These are phyloP conservation scores for Pelodiscus sinensis DNA, from an alignment of 2,113 vertebrate genomes.

Conservation along the genomic window DNA sequence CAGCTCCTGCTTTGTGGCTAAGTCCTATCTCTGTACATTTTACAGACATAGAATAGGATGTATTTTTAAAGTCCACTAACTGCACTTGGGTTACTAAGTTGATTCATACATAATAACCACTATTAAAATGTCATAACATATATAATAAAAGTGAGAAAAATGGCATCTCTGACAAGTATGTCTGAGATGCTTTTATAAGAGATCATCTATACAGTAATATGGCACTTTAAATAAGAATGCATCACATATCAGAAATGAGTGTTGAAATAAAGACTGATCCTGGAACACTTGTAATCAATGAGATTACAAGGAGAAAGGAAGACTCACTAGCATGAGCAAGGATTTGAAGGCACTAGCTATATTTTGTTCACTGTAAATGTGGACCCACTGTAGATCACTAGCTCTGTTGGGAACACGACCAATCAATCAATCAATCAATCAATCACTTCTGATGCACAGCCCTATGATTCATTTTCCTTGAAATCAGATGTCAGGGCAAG, in stretches of 20 bases:
- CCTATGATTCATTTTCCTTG: rapidly evolving
- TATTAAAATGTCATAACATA: conserved; percentile 1
- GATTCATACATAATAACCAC: not conserved
- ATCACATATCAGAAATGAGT: not conserved
- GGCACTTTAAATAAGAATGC: not conserved
- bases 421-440: not conserved
- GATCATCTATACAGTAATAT: not conserved
- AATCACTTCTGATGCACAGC: not conserved
- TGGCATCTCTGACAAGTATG: not conserved
- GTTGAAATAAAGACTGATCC: not conserved
- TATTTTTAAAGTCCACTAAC: not conserved
- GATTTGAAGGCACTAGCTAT: not conserved
- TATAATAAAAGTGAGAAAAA: not conserved
- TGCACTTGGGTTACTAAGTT: too few relatives aligned
- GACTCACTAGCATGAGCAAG: not conserved
- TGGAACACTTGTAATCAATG: not conserved
- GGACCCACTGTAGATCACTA: not conserved
- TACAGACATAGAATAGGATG: not conserved
- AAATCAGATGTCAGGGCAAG: not conserved
- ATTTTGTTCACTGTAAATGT: not conserved
- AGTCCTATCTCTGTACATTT: too few relatives aligned
- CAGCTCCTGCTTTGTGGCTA: not conserved
- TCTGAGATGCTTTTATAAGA: not conserved
- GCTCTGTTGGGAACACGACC: not conserved
- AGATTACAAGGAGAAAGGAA: not conserved